These are phyloP conservation scores for Mesocricetus auratus DNA, from an alignment of 2,113 vertebrate species.

Conservation along the genomic window DNA sequence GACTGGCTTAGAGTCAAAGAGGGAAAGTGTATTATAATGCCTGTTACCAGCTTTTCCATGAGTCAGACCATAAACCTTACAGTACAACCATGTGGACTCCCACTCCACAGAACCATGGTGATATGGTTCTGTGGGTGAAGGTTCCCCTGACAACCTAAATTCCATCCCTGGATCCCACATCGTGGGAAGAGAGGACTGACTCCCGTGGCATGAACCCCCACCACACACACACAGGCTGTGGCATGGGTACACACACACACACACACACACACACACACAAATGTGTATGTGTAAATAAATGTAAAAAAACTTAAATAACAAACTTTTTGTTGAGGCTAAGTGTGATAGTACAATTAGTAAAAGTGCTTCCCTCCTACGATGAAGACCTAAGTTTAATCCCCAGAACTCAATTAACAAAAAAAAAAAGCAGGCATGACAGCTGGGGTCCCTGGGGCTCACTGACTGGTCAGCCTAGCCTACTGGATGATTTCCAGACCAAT, in stretches of 20 bases:
- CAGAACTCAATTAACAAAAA: background rate
- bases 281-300: background rate
- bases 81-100: background rate
- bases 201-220: no score
- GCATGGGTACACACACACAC: background rate
- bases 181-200: background rate
- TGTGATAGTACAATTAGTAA: background rate
- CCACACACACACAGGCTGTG: background rate
- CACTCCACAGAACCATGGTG: background rate
- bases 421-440: background rate
- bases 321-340: background rate
- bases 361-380: background rate
- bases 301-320: background rate
- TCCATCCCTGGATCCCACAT: background rate
- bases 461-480: background rate
- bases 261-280: background rate
- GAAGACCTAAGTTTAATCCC: background rate
- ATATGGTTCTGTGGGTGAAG: no score
- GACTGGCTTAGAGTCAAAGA: conserved; percentile 43
- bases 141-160: background rate
- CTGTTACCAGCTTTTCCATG: conserved; percentile 33
- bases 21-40: background rate
- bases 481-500: background rate
- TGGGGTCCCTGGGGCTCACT: background rate
- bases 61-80: conserved; percentile 30